phyloP scores from a whole-genome alignment of 2,113 vertebrate species.

The Stigmatopora nigra region DNA sequence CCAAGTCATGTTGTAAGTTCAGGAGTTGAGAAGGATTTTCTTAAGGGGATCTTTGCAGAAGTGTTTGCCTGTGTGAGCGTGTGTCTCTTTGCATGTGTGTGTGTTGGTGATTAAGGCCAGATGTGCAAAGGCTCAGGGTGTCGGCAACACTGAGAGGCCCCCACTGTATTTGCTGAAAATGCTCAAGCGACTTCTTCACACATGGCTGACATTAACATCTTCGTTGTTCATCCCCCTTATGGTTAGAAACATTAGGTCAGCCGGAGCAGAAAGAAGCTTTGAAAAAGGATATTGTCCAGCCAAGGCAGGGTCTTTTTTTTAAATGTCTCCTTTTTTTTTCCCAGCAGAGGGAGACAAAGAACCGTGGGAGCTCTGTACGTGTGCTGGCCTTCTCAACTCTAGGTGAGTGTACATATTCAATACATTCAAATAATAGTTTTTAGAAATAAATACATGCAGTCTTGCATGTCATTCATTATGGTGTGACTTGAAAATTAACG shows the following conservation, averaged over 20 bases:
- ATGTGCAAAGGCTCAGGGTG: constrained; percentile 58
- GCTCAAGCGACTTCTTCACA: constrained; percentile 38
- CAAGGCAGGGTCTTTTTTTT: not conserved
- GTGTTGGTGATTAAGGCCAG: constrained; percentile 65
- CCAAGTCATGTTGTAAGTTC: constrained; percentile 73
- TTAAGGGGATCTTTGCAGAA: constrained; percentile 50
- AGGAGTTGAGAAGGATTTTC: constrained; percentile 73
- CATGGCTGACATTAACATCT: constrained; percentile 51
- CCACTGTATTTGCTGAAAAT: constrained; percentile 40
- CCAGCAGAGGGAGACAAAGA: constrained; percentile 63
- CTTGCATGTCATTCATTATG: not conserved
- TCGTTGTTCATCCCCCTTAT: constrained; percentile 24
- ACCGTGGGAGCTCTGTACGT: constrained; percentile 18
- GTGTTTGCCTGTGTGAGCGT: constrained; percentile 53
- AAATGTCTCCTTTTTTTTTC: not conserved
- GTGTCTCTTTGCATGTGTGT: constrained; percentile 37
- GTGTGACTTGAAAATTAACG: not conserved
- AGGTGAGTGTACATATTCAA: not conserved
- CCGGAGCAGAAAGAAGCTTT: constrained; percentile 18
- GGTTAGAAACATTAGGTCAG: constrained; percentile 38
- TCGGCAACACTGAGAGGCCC: constrained; percentile 42
- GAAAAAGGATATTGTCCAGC: constrained; percentile 3
- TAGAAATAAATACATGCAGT: not conserved
- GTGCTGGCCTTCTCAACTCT: not conserved
- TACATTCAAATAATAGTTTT: too few species aligned